Evolutionary conservation across 2,888 invertebrate genomes (phyloP).

Genomic region (Halictus quadricinctus): DNA sequence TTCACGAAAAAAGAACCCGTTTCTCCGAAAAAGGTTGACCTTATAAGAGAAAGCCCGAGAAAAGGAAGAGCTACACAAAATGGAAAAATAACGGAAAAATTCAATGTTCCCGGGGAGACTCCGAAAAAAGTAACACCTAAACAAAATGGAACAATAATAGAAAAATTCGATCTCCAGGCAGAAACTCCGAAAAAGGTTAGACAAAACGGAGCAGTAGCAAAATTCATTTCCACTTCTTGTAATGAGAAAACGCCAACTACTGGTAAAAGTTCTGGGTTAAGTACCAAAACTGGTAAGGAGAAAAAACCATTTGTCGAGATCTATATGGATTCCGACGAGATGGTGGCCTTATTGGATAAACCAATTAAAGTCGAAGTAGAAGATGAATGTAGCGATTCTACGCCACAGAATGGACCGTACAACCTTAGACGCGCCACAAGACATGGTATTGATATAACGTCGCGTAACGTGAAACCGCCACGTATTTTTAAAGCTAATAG

Average conservation of each 20-base stretch:
- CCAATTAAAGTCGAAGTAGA: background rate
- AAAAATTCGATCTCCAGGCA: background rate
- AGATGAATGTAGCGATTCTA: background rate
- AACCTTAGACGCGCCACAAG: constrained; percentile 12
- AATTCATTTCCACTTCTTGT: background rate
- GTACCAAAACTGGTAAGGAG: too few relatives aligned
- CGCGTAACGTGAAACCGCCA: too few relatives aligned
- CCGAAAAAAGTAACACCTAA: background rate
- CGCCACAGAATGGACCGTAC: background rate
- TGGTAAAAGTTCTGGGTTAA: background rate
- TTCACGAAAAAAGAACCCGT: background rate
- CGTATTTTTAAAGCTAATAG: accelerated
- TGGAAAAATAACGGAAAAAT: too few relatives aligned
- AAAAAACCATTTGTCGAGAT: constrained; percentile 57
- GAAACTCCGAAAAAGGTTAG: background rate
- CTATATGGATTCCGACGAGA: constrained; percentile 41
- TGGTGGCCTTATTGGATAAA: constrained; percentile 38
- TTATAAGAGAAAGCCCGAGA: background rate
- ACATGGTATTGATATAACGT: background rate
- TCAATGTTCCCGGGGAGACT: background rate
- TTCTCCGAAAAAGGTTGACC: background rate
- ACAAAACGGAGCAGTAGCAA: background rate
- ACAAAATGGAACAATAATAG: too few relatives aligned
- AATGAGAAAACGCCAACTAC: background rate
- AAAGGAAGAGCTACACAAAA: too few relatives aligned